Percentiles rank a stretch among this genome's conserved stretches.
Evolutionary conservation across 2,888 invertebrate genomes (phyloP).

Genomic region (Drosophila helvetica): DNA sequence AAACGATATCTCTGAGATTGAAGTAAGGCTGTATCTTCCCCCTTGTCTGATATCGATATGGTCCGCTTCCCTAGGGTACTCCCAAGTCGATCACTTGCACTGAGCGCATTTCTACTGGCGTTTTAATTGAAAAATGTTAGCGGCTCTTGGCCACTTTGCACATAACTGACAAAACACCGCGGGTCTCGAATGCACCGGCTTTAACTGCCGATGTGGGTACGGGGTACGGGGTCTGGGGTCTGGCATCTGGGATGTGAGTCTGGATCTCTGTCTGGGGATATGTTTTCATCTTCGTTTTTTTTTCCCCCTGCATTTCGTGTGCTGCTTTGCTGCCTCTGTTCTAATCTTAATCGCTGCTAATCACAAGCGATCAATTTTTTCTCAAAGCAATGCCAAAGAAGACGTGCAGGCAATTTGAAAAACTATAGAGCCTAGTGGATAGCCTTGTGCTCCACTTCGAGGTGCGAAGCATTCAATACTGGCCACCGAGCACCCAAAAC

Average conservation of each 20-base stretch:
- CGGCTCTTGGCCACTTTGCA: constrained; percentile 76
- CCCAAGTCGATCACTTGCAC: constrained; percentile 43
- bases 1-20: no score
- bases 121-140: constrained; percentile 78
- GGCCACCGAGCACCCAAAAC: constrained; percentile 38
- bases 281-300: constrained; percentile 33
- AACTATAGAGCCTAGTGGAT: constrained; percentile 52
- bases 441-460: constrained; percentile 70
- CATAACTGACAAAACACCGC: constrained; percentile 77
- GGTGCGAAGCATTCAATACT: constrained; percentile 75
- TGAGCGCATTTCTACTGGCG: constrained; percentile 45
- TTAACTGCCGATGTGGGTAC: constrained; percentile 13
- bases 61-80: no score
- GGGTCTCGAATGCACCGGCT: constrained; percentile 59
- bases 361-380: constrained; percentile 77
- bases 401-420: constrained; percentile 72
- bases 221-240: no score
- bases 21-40: background rate
- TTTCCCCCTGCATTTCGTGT: constrained; percentile 8
- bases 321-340: constrained; percentile 45
- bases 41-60: no score
- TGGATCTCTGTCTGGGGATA: constrained; percentile 33
- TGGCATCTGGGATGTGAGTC: constrained; percentile 2
- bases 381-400: constrained; percentile 49
- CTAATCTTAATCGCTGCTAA: constrained; percentile 77